These are phyloP conservation scores for Pycnonotus jocosus DNA, from an alignment of 2,113 vertebrate genomes.

Conservation along the genomic window DNA sequence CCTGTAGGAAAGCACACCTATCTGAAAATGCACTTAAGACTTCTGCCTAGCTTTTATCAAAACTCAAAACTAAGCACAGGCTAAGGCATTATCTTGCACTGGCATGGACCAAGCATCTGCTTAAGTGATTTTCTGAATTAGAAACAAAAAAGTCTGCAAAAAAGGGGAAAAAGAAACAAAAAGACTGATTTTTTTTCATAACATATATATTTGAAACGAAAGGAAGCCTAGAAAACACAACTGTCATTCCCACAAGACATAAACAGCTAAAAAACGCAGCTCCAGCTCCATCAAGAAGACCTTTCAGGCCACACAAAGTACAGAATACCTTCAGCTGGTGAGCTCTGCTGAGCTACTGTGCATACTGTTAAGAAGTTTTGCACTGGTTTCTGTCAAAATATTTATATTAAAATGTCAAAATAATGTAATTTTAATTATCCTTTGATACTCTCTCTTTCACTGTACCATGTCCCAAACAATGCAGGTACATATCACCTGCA, in stretches of 20 bases:
- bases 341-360: neutral
- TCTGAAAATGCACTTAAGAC: neutral
- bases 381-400: neutral
- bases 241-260: neutral
- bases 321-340: neutral
- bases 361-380: neutral
- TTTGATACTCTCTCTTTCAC: neutral
- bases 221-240: neutral
- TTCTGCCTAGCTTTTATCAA: neutral
- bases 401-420: neutral
- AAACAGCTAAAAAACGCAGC: neutral
- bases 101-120: neutral
- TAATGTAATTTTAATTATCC: neutral
- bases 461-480: neutral
- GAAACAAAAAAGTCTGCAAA: neutral
- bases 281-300: neutral
- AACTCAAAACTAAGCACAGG: neutral
- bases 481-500: neutral
- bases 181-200: neutral
- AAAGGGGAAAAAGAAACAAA: neutral
- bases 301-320: neutral
- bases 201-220: neutral
- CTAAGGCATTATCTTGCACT: neutral
- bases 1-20: neutral
- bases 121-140: neutral